phyloP scores from a whole-genome alignment of 2,888 invertebrate species.

The Schizaphis graminum region DNA sequence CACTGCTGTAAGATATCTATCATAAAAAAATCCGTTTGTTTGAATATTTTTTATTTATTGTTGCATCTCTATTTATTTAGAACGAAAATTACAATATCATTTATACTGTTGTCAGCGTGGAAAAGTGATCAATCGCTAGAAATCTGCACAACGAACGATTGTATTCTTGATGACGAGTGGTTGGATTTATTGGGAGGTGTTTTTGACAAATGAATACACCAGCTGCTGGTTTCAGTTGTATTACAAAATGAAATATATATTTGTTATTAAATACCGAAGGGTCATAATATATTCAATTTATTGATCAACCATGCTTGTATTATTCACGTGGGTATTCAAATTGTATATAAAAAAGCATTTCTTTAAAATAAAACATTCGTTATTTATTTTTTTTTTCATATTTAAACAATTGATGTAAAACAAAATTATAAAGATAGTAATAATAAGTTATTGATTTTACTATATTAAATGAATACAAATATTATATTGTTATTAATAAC shows the following conservation, averaged over 20 bases:
- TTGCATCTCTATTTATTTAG: slow-evolving; percentile 12
- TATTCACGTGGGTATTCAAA: neutral
- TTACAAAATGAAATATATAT: slow-evolving; percentile 4
- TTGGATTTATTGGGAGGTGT: slow-evolving; percentile 39
- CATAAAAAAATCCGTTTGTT: slow-evolving; percentile 13
- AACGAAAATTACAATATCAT: slow-evolving; percentile 35
- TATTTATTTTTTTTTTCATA: neutral
- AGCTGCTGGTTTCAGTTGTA: slow-evolving; percentile 30
- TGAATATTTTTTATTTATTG: slow-evolving; percentile 25
- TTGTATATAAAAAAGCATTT: neutral
- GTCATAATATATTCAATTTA: neutral
- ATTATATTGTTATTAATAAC: neutral
- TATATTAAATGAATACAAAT: neutral
- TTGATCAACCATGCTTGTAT: neutral
- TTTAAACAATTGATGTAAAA: neutral
- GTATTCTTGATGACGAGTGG: slow-evolving; percentile 35
- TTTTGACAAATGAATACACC: slow-evolving; percentile 41
- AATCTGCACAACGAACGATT: neutral
- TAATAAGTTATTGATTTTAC: neutral
- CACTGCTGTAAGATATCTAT: slow-evolving; percentile 25
- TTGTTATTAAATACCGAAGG: neutral
- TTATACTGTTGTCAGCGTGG: neutral
- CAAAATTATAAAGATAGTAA: neutral
- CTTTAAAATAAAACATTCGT: neutral
- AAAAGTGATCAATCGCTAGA: slow-evolving; percentile 37